Base-by-base conservation (phyloP, 2,888 invertebrate species). In the Eupithecia vulgata region DNA sequence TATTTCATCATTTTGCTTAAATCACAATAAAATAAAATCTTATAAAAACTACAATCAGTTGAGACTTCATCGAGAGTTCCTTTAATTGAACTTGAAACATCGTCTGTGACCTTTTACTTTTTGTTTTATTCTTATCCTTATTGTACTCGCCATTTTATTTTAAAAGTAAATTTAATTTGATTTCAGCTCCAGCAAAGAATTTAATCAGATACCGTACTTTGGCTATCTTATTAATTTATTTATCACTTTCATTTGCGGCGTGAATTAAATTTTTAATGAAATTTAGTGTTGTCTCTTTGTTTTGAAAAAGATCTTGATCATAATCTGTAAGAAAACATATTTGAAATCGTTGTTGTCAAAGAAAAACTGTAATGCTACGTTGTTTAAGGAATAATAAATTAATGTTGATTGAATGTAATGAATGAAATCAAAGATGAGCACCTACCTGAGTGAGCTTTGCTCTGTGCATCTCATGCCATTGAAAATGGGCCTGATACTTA, bases 101-200 rank as follows among this genome's bases (percentile, higher is more conserved):
- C 74, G 76, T 76, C 75, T 75, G 74, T 88, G 86, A 88, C 88
- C 88, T 88, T 88, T 86, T 84, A 76, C 81, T 85, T 83, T 78
- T 80, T 76, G 68, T 69, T 74, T 82, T 78, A 80, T 82, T 85
- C 86, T 84, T 84, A 88, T 84, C 83, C 84, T 88, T 85, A 87
- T 87, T 89, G 87, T 86, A 78, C 77, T 71, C 78, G 76, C 81
- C 83, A 84, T 85, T 88, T 87, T 88, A 89, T 88, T 79, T 78
- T 78, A 83, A 85, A 85, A 84, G 69, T 74, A 81, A 80, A 81
- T 81, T 82, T 82, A 84, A 84, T 84, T 84, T 81, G 81, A 82
- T 81, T 84, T 83, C 73, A 83, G 76, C 81, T 78, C 76, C 75
- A 73, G 79, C 77, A 76, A 79, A 76, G 71, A 79, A 78, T 78